A percentile compares a stretch with the other conserved stretches of the same genome.
Evolutionary conservation across 2,888 invertebrate species (phyloP).

Genomic region (Sisyra terminalis): DNA sequence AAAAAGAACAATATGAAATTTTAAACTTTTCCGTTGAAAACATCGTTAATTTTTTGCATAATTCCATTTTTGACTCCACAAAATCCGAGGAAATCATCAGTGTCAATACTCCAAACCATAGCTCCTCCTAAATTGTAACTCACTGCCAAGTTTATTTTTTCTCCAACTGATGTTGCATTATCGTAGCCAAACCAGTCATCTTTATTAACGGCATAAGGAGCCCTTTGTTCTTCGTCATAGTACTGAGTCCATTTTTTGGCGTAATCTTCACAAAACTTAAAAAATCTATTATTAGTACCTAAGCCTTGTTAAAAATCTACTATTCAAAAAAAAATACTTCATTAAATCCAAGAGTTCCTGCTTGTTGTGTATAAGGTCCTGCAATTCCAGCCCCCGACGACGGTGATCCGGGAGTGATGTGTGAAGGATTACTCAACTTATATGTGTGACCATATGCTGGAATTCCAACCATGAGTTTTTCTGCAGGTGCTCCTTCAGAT

Average conservation of each 20-base stretch:
- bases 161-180: conserved; percentile 32
- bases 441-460: conserved; percentile 56
- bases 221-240: conserved; percentile 36
- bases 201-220: conserved; percentile 41
- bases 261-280: conserved; percentile 21
- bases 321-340: conserved; percentile 35
- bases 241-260: conserved; percentile 29
- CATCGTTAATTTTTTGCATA: conserved; percentile 35
- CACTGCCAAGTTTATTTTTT: conserved; percentile 28
- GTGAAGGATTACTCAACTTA: conserved; percentile 29
- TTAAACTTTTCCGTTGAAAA: conserved; percentile 14
- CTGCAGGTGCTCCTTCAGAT: conserved; percentile 33
- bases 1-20: too few relatives aligned
- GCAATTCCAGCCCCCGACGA: conserved; percentile 36
- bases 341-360: conserved; percentile 57
- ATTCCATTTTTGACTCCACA: conserved; percentile 44
- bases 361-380: conserved; percentile 44
- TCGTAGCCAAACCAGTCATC: conserved; percentile 59
- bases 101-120: conserved; percentile 70
- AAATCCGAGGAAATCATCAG: conserved; percentile 51
- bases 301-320: not conserved
- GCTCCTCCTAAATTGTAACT: conserved; percentile 35
- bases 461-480: conserved; percentile 52
- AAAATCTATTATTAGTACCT: not conserved
- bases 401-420: conserved; percentile 35